These are phyloP conservation scores for Agelaius phoeniceus DNA, from an alignment of 2,113 vertebrate species.

Conservation along the genomic window DNA sequence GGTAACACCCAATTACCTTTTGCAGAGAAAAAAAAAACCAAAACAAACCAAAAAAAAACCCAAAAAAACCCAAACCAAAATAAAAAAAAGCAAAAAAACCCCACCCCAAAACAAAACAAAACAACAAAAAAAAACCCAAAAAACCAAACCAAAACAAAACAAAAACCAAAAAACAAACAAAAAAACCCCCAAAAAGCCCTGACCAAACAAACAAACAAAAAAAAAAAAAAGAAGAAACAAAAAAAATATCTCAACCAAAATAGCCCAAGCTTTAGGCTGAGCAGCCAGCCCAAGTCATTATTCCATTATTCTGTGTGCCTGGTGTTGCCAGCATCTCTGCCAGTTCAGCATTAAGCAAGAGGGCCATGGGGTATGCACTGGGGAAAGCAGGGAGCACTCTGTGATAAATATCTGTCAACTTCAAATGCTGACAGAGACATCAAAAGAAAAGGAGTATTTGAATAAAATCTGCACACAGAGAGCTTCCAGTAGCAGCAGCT, in stretches of 20 bases:
- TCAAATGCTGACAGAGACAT: slow-evolving; percentile 43
- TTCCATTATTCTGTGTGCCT: not conserved
- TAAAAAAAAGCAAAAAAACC: no score
- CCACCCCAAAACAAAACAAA: no score
- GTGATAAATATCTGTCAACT: slow-evolving; percentile 46
- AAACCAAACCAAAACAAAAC: no score
- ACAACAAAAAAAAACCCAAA: no score
- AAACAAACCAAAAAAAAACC: no score
- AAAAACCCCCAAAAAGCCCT: no score
- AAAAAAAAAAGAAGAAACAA: not conserved
- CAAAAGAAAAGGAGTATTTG: slow-evolving; percentile 48
- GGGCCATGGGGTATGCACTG: slow-evolving; percentile 33
- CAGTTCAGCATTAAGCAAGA: slow-evolving; percentile 34
- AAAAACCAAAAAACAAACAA: no score
- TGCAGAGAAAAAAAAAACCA: not conserved
- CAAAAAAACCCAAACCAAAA: no score
- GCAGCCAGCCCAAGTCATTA: slow-evolving; percentile 13
- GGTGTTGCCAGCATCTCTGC: not conserved
- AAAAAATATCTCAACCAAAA: not conserved
- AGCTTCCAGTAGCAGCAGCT: not conserved
- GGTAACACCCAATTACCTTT: not conserved
- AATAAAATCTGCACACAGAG: slow-evolving; percentile 17
- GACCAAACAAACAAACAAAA: not conserved
- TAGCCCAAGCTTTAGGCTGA: not conserved
- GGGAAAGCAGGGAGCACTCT: slow-evolving; percentile 18